Evolutionary conservation across 2,797 vertebrate species (phyloP), one percentile per base, ranked within the genome.

Genomic region (Malurus splendens): DNA sequence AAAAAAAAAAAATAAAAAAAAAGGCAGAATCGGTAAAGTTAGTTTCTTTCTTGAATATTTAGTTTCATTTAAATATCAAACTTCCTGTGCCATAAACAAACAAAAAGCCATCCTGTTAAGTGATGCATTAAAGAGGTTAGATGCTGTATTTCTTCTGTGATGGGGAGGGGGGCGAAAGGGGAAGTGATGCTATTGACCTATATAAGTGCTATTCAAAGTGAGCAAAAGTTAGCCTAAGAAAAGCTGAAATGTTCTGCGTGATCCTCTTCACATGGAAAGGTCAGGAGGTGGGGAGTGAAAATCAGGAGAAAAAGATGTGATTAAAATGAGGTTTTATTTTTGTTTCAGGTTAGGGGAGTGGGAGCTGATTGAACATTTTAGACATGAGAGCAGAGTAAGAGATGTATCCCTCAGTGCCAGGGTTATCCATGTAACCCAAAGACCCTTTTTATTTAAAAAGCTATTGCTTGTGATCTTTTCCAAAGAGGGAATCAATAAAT

Each of bases 401-500:
- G 77, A 87, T 0, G 0, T 84, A 68, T 93, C 71, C 71, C 93
- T 87, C 80, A 90, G 85, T 90, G 87, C 44, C 61, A 89, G 94
- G 89, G 90, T 92, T 95, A 89, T 82, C 80, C 87, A 71, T 42
- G 61, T 95, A 93, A 95, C 93, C 77, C 67, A 64, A 82, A 86
- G 85, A 42, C 74, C 56, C 82, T 90, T 95, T 94, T 87, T 95
- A 93, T 94, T 93, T 87, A 84, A 93, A 95, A 94, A 93, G 56
- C 85, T 77, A 56, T 86, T 77, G 61, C 92, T 91, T 93, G 74
- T 95, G 94, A 93, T 95, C 80, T 94, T 86, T 92, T 92, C 94
- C 87, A 92, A 92, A 93, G 89, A 90, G 19, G 89, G 96, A 96
- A 97, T 96, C 94, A 96, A 96, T 96, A 94, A 95, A 96, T 90